A percentile compares a stretch with the other conserved stretches of the same genome.
Evolutionary conservation across 2,888 invertebrate species (phyloP).

Genomic region (Anthophora plumipes): DNA sequence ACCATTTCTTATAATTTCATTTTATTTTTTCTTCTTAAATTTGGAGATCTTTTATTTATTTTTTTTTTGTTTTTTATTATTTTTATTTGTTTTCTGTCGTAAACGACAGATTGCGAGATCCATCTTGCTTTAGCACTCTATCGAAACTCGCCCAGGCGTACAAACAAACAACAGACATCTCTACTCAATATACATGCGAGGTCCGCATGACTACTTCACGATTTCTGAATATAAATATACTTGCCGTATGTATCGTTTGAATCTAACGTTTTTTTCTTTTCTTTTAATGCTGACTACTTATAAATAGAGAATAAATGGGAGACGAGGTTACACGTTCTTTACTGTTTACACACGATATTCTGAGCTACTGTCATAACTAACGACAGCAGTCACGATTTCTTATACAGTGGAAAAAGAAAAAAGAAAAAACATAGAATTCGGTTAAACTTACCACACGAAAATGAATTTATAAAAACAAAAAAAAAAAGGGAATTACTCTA

Average conservation of each 20-base stretch:
- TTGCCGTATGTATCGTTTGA: conserved; percentile 70
- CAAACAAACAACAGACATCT: conserved; percentile 75
- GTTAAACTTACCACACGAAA: background rate
- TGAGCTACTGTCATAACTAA: background rate
- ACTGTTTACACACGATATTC: background rate
- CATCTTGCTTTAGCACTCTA: conserved; percentile 51
- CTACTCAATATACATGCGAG: conserved; percentile 72
- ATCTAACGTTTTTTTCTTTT: conserved; percentile 68
- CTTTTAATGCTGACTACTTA: conserved; percentile 71
- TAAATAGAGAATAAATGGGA: conserved; percentile 59
- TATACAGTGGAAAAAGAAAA: background rate
- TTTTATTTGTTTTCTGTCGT: conserved; percentile 32
- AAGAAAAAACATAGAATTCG: background rate
- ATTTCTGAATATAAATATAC: conserved; percentile 80
- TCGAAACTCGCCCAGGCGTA: conserved; percentile 63
- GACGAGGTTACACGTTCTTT: conserved; percentile 50
- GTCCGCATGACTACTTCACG: conserved; percentile 70
- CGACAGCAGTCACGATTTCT: background rate
- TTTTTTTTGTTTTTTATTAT: background rate
- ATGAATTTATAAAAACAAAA: conserved; percentile 22
- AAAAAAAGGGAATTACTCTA: conserved; percentile 33
- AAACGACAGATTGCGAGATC: conserved; percentile 48
- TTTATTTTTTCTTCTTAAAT: conserved; percentile 34
- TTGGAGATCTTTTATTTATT: conserved; percentile 38
- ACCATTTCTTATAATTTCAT: conserved; percentile 27